These are phyloP conservation scores for Popillia japonica DNA, from an alignment of 1,140 invertebrate genomes.

Conservation along the genomic window DNA sequence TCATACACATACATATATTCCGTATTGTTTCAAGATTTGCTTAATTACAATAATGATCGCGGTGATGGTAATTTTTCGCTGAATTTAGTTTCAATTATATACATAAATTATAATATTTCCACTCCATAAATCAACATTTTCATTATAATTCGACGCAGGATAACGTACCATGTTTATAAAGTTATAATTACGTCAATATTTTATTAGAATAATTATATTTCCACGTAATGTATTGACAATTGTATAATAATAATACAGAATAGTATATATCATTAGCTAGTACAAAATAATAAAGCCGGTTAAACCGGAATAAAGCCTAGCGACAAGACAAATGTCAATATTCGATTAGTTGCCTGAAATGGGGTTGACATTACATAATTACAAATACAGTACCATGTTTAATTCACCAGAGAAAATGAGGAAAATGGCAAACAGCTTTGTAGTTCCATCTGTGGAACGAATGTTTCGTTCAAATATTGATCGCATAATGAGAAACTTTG, in stretches of 20 bases:
- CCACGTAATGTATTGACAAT: no score
- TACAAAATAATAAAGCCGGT: not conserved
- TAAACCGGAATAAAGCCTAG: not conserved
- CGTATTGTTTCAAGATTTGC: no score
- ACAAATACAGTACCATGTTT: conserved; percentile 8
- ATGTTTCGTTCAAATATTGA: conserved; percentile 14
- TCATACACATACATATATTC: no score
- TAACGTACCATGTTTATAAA: not conserved
- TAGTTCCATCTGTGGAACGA: not conserved
- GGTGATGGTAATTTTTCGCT: no score
- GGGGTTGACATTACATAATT: conserved; percentile 32
- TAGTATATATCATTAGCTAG: not conserved
- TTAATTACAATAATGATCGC: no score
- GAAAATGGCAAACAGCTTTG: conserved; percentile 4
- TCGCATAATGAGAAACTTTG: not conserved
- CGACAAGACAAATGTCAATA: conserved; percentile 12
- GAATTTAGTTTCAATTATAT: not conserved
- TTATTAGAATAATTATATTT: no score
- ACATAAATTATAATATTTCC: not conserved
- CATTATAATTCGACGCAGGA: no score
- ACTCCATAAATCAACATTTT: not conserved
- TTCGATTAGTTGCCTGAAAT: conserved; percentile 20
- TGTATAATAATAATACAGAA: conserved; percentile 3
- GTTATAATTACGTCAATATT: not conserved
- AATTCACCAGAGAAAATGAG: conserved; percentile 21